Percentiles rank a stretch among this genome's conserved stretches.
These are phyloP conservation scores for Phrynocephalus forsythii DNA, from an alignment of 2,797 vertebrate genomes.

Conservation along the genomic window DNA sequence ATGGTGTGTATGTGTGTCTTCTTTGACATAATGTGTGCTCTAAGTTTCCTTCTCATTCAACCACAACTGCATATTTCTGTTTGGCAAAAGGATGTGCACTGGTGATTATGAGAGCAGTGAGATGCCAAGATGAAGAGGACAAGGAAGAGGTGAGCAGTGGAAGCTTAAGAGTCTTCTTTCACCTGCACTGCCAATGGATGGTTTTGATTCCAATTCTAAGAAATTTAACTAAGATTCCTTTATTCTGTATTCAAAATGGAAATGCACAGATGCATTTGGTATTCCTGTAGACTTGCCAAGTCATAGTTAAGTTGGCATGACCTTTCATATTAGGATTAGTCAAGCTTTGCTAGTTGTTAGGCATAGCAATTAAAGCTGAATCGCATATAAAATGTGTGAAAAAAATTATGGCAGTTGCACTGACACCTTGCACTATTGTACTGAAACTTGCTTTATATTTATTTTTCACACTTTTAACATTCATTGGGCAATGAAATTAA, in stretches of 20 bases:
- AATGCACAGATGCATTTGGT: not conserved
- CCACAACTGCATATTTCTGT: not conserved
- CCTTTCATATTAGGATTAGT: slow-evolving; percentile 21
- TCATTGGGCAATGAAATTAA: slow-evolving; percentile 11
- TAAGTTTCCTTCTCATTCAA: not conserved
- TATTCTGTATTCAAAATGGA: not conserved
- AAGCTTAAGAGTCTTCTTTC: not conserved
- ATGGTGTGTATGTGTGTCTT: too few relatives aligned
- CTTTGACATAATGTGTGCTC: not conserved
- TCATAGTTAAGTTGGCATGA: slow-evolving; percentile 15
- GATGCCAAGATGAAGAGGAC: not conserved
- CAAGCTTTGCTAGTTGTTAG: not conserved
- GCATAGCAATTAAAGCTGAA: not conserved
- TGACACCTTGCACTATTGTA: not conserved
- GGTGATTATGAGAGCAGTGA: not conserved
- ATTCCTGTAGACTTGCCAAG: not conserved
- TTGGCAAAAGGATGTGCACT: too few relatives aligned
- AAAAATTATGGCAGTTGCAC: slow-evolving; percentile 14
- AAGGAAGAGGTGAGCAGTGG: not conserved
- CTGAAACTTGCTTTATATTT: not conserved
- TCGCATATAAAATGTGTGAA: not conserved
- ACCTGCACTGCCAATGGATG: not conserved
- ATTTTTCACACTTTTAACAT: not conserved
- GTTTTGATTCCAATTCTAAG: not conserved
- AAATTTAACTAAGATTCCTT: not conserved